phyloP scores from a whole-genome alignment of 2,113 vertebrate genomes.

The Trogon surrucura region DNA sequence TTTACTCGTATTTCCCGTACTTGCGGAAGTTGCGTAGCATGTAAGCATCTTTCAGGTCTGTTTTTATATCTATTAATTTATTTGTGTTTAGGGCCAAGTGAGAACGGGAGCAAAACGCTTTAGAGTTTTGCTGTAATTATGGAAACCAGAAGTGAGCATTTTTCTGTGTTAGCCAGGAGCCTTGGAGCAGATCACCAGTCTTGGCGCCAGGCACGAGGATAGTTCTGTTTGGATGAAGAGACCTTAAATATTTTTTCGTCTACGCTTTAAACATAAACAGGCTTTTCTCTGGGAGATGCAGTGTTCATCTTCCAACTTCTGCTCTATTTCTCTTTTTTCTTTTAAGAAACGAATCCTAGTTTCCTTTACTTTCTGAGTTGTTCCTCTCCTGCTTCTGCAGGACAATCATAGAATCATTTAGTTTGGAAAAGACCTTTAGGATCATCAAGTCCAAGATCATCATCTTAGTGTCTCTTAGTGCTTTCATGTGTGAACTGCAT shows the following conservation, averaged over 20 bases:
- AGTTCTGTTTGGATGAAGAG: neutral
- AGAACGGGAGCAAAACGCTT: neutral
- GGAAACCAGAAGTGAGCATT: neutral
- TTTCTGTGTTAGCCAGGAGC: neutral
- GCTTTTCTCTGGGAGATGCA: neutral
- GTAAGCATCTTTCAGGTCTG: neutral
- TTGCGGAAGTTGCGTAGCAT: neutral
- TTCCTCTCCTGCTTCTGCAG: neutral
- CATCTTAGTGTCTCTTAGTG: neutral
- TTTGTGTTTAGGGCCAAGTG: neutral
- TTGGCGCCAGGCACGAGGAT: neutral
- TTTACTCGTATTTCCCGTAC: neutral
- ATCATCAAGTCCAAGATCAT: neutral
- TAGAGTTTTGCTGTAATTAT: neutral
- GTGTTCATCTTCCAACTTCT: neutral
- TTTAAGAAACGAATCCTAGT: neutral
- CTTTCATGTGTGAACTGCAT: neutral
- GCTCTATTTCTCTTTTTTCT: neutral
- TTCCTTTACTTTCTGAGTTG: neutral
- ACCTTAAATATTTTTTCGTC: neutral
- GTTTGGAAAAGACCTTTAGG: too few species aligned
- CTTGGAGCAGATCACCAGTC: neutral
- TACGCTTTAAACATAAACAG: neutral
- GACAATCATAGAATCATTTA: too few species aligned
- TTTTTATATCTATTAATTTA: neutral